These are phyloP conservation scores for Pipistrellus pygmaeus DNA, from an alignment of 2,797 vertebrate species.

Conservation along the genomic window DNA sequence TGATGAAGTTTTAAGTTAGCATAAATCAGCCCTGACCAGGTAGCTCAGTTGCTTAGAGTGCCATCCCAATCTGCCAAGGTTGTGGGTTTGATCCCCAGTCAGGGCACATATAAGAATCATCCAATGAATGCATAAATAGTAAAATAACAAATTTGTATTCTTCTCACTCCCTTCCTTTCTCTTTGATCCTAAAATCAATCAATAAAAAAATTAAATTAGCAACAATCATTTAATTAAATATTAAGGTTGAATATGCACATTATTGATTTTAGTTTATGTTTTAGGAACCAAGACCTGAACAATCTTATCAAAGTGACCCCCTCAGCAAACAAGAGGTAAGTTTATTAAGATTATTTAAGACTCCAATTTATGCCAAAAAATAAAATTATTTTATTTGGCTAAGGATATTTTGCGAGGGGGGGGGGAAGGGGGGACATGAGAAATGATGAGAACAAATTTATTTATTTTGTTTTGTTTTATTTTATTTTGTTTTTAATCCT, in stretches of 20 bases:
- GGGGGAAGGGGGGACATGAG: not conserved
- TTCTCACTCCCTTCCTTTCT: too few relatives aligned
- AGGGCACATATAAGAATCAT: not conserved
- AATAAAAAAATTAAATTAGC: not conserved
- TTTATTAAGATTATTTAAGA: conserved; percentile 57
- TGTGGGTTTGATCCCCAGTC: not conserved
- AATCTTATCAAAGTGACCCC: conserved; percentile 66
- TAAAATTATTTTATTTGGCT: not conserved
- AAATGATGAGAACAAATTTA: not conserved
- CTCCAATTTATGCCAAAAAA: not conserved
- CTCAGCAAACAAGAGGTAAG: conserved; percentile 72
- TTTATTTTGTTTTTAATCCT: too few relatives aligned
- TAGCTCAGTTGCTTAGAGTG: not conserved
- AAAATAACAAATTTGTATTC: not conserved
- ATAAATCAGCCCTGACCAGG: not conserved
- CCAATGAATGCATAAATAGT: not conserved
- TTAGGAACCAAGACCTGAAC: conserved; percentile 73
- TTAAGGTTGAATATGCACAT: not conserved
- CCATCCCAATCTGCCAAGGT: not conserved
- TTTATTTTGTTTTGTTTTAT: too few relatives aligned
- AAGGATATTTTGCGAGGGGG: conserved; percentile 3
- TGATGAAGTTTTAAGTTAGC: conserved; percentile 27
- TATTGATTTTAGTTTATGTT: conserved; percentile 48
- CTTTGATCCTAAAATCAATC: not conserved
- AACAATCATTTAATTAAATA: conserved; percentile 41